These are phyloP conservation scores for Tipula helvola DNA, from an alignment of 2,888 invertebrate species.

Conservation along the genomic window DNA sequence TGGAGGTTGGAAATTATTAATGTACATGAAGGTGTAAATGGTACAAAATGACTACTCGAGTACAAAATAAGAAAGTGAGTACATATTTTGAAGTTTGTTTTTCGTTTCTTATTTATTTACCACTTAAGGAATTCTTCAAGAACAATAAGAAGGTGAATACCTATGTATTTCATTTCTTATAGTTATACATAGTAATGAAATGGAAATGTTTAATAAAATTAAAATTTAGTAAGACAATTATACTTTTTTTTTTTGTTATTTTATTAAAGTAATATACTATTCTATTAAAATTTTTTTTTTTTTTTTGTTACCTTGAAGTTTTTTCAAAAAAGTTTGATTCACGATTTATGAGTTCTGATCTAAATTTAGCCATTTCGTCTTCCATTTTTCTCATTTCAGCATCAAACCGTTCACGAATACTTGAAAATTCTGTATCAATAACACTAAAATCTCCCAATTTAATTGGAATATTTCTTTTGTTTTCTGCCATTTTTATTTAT, in stretches of 20 bases:
- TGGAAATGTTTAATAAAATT: background rate
- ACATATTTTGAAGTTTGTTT: background rate
- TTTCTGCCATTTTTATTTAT: constrained; percentile 58
- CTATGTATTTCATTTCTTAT: background rate
- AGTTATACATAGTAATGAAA: background rate
- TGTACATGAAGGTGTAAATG: background rate
- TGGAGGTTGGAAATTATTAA: background rate
- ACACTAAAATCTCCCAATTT: constrained; percentile 90
- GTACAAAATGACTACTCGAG: background rate
- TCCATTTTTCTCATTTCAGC: constrained; percentile 98
- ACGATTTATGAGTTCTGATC: constrained; percentile 83
- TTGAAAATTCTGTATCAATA: constrained; percentile 92
- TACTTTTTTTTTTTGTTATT: background rate
- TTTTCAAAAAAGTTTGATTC: constrained; percentile 87
- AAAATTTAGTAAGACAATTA: background rate
- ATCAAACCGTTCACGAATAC: constrained; percentile 89
- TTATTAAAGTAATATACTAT: background rate
- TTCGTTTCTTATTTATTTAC: background rate
- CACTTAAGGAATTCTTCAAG: background rate
- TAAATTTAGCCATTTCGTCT: constrained; percentile 93
- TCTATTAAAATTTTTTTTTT: background rate
- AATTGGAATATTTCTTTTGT: constrained; percentile 83
- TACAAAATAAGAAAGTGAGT: background rate
- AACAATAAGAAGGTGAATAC: background rate
- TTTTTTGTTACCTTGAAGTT: constrained; percentile 59